Base-by-base conservation (phyloP, 2,113 vertebrate genomes). In the Trochalopteron elliotii region DNA sequence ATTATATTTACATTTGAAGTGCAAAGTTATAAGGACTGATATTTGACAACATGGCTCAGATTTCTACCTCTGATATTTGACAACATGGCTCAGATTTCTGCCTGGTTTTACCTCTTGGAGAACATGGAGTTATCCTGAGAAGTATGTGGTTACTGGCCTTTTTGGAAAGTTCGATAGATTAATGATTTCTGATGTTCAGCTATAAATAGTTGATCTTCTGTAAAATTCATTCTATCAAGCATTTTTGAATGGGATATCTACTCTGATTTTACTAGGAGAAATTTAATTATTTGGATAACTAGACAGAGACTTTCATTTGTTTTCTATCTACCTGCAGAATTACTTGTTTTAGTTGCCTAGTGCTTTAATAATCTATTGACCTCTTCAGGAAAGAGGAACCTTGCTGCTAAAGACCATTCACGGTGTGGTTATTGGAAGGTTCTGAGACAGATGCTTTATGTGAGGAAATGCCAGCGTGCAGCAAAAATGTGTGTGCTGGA, bases 1-100 rank as follows among this genome's bases (percentile, higher is more conserved):
- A 33, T 94, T 91, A n/a, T 79, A 89, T 91, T 96, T 78, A 64
- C 60, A 88, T 74, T 94, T 53, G 16, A 94, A 89, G 71, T 87
- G 42, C 23, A n/a, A 39, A 72, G 18, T 91, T 96, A 44, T 11
- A 90, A 82, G 69, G 70, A 49, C 61, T 69, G 61, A 52, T 92
- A 92, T 47, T 52, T 91, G 68, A 86, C 24, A 81, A 77, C 25
- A 80, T 5, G 10, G 10, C 47, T 88, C 71, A 83, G 18, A 80
- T 59, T 81, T 12, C 3, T 74, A 13, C 39, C 37, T 86, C 61
- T 69, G 61, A 52, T 92, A 92, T 47, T 55, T 91, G 67, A 86
- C 24, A 81, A 77, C 28, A 80, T 5, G 10, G 10, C 47, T 88
- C 71, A 83, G 18, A 77, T 55, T 81, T 12, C 3, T 74, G 15